Conservation (phyloP, 2,888 invertebrate genomes). For the Dinocampus coccinellae region DNA sequence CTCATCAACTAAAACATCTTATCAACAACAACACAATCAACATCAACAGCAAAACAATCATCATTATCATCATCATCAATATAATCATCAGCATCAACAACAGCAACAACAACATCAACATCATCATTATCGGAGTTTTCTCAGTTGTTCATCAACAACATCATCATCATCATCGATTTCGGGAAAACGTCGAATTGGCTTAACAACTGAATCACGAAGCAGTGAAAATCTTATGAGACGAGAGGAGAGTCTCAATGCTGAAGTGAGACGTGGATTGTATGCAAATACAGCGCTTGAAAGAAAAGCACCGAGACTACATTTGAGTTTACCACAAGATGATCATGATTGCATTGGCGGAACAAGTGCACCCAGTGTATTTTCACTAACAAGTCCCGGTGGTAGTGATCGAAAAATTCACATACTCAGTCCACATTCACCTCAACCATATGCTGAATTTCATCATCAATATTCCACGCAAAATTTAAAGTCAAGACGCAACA, state of each 20-base stretch:
- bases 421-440: constrained; percentile 84
- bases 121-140: constrained; percentile 74
- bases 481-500: constrained; percentile 77
- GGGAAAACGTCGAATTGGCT: constrained; percentile 71
- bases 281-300: constrained; percentile 75
- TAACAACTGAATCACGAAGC: constrained; percentile 72
- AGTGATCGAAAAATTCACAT: constrained; percentile 79
- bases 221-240: constrained; percentile 75
- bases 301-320: constrained; percentile 74
- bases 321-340: constrained; percentile 75
- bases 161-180: constrained; percentile 69
- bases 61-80: constrained; percentile 75
- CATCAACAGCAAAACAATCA: constrained; percentile 27
- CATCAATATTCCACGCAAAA: constrained; percentile 72
- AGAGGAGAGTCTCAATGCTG: constrained; percentile 74
- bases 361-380: constrained; percentile 73
- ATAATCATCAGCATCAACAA: constrained; percentile 70
- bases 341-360: constrained; percentile 14
- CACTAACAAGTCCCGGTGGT: constrained; percentile 71
- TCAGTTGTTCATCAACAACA: constrained; percentile 75
- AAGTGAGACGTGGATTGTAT: constrained; percentile 77
- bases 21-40: neutral
- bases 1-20: neutral
- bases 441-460: constrained; percentile 77
- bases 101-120: constrained; percentile 9